Evolutionary conservation across 92 coral and sea anemone species (phyloP).

Genomic region (Actinostola sp.): DNA sequence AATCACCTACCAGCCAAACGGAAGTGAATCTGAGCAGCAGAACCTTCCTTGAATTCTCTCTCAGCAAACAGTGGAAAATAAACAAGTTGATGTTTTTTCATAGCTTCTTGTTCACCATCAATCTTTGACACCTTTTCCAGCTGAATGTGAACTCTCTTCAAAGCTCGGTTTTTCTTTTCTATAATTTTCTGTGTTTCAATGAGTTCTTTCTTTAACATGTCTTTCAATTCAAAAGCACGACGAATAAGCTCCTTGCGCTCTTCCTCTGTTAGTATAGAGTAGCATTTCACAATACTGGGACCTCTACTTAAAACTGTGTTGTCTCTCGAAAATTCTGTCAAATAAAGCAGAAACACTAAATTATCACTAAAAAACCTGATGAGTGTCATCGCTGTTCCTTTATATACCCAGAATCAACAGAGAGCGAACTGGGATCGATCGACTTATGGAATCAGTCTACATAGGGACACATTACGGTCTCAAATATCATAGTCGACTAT

Average conservation of each 20-base stretch:
- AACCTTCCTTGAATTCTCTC: constrained; percentile 73
- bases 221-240: constrained; percentile 83
- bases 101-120: constrained; percentile 74
- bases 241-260: constrained; percentile 84
- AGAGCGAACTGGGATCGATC: too few species aligned
- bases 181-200: constrained; percentile 64
- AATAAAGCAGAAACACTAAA: not conserved
- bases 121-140: constrained; percentile 70
- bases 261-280: constrained; percentile 69
- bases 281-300: constrained; percentile 72
- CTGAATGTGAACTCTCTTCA: constrained; percentile 68
- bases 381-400: not conserved
- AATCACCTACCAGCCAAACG: constrained; percentile 75
- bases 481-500: too few species aligned
- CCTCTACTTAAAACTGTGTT: constrained; percentile 85
- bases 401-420: too few species aligned
- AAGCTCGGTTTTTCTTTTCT: constrained; percentile 69
- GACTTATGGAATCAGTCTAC: too few species aligned
- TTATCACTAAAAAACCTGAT: not conserved
- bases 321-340: constrained; percentile 33
- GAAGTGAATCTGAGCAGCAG: constrained; percentile 87
- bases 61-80: constrained; percentile 81
- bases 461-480: too few species aligned
- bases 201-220: constrained; percentile 72
- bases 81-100: constrained; percentile 63